Conservation (phyloP, 2,888 invertebrate genomes). For the Callosobruchus maculatus region DNA sequence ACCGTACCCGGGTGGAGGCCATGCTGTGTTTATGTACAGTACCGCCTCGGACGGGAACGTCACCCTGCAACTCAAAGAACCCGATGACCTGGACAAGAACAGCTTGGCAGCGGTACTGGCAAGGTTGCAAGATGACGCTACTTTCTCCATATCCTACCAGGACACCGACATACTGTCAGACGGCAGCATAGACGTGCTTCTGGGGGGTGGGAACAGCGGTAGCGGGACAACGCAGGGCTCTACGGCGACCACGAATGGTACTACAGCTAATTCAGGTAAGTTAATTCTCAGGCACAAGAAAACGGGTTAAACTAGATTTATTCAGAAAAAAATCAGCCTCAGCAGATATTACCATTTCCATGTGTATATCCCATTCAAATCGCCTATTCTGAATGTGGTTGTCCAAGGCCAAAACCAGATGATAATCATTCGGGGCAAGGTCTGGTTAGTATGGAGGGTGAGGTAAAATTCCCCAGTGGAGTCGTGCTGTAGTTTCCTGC, state of each 20-base stretch:
- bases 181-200: slow-evolving; percentile 55
- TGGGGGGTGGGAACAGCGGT: slow-evolving; percentile 40
- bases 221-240: neutral
- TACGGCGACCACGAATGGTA: neutral
- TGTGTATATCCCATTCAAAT: too few relatives aligned
- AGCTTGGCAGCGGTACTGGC: slow-evolving; percentile 51
- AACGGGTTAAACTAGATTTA: too few relatives aligned
- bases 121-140: slow-evolving; percentile 60
- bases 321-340: too few relatives aligned
- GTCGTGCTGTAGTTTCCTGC: too few relatives aligned
- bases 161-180: slow-evolving; percentile 73
- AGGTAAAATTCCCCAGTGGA: too few relatives aligned
- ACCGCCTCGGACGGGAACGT: slow-evolving; percentile 64
- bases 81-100: slow-evolving; percentile 50
- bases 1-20: slow-evolving; percentile 56
- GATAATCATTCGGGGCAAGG: too few relatives aligned
- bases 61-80: slow-evolving; percentile 61
- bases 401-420: too few relatives aligned
- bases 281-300: neutral
- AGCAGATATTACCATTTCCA: too few relatives aligned
- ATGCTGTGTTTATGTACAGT: slow-evolving; percentile 68
- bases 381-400: too few relatives aligned
- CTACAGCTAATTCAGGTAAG: slow-evolving; percentile 53
- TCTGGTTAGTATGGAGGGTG: too few relatives aligned
- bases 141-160: slow-evolving; percentile 69